Base-by-base conservation (phyloP, 1,140 invertebrate species). In the Drosophila albomicans region DNA sequence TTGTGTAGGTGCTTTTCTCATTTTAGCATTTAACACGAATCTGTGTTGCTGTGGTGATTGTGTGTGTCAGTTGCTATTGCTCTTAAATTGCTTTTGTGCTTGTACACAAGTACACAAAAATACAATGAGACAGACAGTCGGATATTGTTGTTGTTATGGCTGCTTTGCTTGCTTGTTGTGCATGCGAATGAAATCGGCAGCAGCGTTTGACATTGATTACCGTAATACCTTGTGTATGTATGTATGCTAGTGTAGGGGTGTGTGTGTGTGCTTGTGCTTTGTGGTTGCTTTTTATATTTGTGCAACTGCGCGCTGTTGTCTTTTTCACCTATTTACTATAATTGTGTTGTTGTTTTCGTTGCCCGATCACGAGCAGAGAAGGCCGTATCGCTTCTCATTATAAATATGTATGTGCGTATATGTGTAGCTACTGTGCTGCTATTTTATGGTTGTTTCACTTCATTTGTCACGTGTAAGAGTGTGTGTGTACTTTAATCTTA, bases 161-260 rank as follows among this genome's bases (percentile, higher is more conserved):
- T 43, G 41, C 35, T 38, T 38, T 10, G 10, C 35, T 38, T 75
- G 73, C 54, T 62, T 66, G 62, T 66, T 71, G 63, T 67, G 73
- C 77, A 81, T 68, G 79, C 69, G 79, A 84, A 81, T 73, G 74
- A 85, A 85, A 85, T 82, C 84, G 79, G 79, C 77, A 85, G 81
- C 82, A 85, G 81, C 82, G 70, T 86, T 86, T 89, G 85, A 89
- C 85, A 89, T 89, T 89, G 85, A 89, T 89, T 89, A 89, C 85
- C 75, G 85, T 89, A 89, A 89, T 89, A 89, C 85, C 78, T 79
- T 85, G 79, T 75, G 10, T 59, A 45, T 61, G 41, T 46, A 38
- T 52, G 11, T 48, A 16, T 56, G 43, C 62, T 41, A 71, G 49
- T 76, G 20, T 75, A 25, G 20, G 20, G 3, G 57, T 62, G 6